Evolutionary conservation across 1,140 invertebrate species (phyloP).

Genomic region (Ephestia elutella): DNA sequence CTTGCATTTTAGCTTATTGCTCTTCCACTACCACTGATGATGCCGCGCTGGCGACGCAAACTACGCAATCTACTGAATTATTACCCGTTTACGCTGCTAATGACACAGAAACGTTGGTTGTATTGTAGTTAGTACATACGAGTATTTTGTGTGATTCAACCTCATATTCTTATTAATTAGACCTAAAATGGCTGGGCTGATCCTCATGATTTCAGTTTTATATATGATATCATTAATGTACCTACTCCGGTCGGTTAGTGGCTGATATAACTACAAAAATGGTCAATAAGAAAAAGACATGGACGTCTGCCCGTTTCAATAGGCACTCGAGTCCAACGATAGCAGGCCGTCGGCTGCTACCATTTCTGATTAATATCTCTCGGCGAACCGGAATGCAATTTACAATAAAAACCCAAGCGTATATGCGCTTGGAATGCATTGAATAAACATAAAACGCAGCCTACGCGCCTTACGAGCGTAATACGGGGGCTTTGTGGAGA

Average conservation of each 20-base stretch:
- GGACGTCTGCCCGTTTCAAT: neutral
- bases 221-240: too few relatives aligned
- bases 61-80: constrained; percentile 1
- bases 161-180: neutral
- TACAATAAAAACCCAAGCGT: constrained; percentile 9
- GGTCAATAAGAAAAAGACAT: neutral
- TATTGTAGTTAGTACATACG: neutral
- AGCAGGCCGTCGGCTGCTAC: neutral
- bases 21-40: neutral
- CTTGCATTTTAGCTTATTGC: constrained; percentile 6
- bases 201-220: too few relatives aligned
- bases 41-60: neutral
- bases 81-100: neutral
- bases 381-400: constrained; percentile 12
- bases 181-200: neutral
- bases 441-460: constrained; percentile 20
- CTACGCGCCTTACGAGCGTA: constrained; percentile 11
- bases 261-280: neutral
- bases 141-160: neutral
- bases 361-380: constrained; percentile 12
- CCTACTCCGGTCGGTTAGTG: too few relatives aligned
- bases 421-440: constrained; percentile 13
- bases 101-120: neutral
- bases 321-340: neutral
- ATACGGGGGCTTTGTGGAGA: constrained; percentile 15